Evolutionary conservation across 2,113 vertebrate species (phyloP).

Genomic region (Rhinoderma darwinii): DNA sequence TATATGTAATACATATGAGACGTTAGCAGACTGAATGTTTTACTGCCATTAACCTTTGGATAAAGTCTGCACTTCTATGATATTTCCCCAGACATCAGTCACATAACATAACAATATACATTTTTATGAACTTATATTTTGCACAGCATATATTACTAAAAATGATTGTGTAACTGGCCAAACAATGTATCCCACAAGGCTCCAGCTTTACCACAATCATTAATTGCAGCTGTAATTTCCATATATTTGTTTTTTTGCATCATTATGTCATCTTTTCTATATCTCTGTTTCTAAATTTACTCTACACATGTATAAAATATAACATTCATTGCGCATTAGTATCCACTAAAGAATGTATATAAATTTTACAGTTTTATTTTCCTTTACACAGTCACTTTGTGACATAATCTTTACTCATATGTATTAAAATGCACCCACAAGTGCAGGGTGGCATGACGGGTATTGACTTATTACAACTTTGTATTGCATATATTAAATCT

Average conservation of each 20-base stretch:
- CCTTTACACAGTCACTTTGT: neutral
- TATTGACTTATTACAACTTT: neutral
- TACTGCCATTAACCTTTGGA: conserved; percentile 18
- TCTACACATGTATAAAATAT: neutral
- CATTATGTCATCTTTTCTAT: neutral
- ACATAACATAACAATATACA: neutral
- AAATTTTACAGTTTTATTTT: too few relatives aligned
- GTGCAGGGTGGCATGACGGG: neutral
- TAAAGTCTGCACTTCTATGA: neutral
- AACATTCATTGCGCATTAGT: neutral
- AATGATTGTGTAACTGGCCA: neutral
- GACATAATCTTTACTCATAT: neutral
- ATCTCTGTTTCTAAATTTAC: neutral
- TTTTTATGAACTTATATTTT: conserved; percentile 3
- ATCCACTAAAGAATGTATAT: neutral
- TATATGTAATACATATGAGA: conserved; percentile 3
- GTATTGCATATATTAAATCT: neutral
- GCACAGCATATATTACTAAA: neutral
- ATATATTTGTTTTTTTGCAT: neutral
- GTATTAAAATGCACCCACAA: too few relatives aligned
- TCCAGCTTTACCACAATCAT: conserved; percentile 2
- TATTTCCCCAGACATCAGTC: conserved; percentile 11
- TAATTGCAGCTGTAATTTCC: neutral
- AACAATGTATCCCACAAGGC: neutral
- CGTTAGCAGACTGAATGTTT: neutral